A percentile compares a stretch with the other conserved stretches of the same genome.
Evolutionary conservation across 2,797 vertebrate genomes (phyloP).

Genomic region (Lagorchestes hirsutus): DNA sequence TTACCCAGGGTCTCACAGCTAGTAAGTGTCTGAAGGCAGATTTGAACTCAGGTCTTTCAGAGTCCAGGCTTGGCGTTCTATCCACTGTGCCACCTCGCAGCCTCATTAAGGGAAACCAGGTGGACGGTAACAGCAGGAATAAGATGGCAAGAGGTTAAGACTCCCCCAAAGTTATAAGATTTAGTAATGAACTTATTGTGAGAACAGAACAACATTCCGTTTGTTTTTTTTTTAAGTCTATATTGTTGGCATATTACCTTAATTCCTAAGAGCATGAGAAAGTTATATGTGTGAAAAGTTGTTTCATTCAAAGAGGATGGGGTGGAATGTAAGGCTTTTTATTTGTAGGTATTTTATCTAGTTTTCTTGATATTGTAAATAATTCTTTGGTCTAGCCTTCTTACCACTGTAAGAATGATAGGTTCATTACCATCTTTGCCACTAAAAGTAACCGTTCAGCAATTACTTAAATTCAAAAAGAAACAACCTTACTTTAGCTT

Average conservation of each 20-base stretch:
- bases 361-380: not conserved
- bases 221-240: not conserved
- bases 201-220: not conserved
- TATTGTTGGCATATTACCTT: not conserved
- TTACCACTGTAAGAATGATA: not conserved
- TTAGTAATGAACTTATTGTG: not conserved
- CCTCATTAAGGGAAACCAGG: not conserved
- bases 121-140: not conserved
- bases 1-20: not conserved
- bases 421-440: not conserved
- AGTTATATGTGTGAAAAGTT: not conserved
- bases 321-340: not conserved
- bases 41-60: not conserved
- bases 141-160: not conserved
- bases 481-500: not conserved
- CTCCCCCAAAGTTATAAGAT: not conserved
- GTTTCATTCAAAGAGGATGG: not conserved
- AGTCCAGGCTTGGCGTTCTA: not conserved
- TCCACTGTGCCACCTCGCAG: not conserved
- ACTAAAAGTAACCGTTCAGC: not conserved
- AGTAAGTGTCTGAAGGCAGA: not conserved
- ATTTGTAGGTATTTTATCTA: not conserved
- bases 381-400: not conserved
- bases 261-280: not conserved
- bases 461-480: not conserved